phyloP scores from a whole-genome alignment of 2,797 vertebrate genomes.

The Paguma larvata region DNA sequence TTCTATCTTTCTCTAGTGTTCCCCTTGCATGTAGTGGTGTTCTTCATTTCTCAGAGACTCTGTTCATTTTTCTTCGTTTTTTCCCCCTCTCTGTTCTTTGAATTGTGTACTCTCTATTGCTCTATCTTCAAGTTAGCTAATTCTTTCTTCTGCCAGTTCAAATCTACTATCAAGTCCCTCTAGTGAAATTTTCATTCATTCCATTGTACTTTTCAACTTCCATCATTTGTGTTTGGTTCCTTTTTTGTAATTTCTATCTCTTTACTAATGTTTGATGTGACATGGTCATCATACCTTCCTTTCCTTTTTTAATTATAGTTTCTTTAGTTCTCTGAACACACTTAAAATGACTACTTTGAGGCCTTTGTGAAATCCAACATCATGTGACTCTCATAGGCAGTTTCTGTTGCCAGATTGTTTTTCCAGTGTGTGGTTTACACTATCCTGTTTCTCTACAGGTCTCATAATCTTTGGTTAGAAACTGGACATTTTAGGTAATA shows the following conservation, averaged over 20 bases:
- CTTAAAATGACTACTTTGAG: neutral
- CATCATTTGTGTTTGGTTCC: neutral
- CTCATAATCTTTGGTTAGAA: neutral
- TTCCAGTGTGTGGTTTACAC: neutral
- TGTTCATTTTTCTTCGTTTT: neutral
- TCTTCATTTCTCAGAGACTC: neutral
- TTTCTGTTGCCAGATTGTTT: neutral
- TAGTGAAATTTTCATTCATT: neutral
- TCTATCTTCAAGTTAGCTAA: neutral
- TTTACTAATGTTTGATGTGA: neutral
- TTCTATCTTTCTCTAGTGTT: neutral
- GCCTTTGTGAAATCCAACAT: neutral
- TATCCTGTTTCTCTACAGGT: neutral
- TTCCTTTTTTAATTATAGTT: neutral
- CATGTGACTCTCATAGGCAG: neutral
- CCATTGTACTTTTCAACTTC: conserved; percentile 16
- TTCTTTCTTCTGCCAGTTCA: neutral
- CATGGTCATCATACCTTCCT: neutral
- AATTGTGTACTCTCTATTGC: neutral
- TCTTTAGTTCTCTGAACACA: neutral
- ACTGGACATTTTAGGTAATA: neutral
- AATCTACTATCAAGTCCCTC: neutral
- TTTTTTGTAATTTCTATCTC: neutral
- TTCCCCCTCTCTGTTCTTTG: neutral
- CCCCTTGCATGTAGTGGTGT: neutral